Evolutionary conservation across 2,888 invertebrate species (phyloP), one percentile per base, ranked within the genome.

Genomic region (Zhuqinia jingwanae): DNA sequence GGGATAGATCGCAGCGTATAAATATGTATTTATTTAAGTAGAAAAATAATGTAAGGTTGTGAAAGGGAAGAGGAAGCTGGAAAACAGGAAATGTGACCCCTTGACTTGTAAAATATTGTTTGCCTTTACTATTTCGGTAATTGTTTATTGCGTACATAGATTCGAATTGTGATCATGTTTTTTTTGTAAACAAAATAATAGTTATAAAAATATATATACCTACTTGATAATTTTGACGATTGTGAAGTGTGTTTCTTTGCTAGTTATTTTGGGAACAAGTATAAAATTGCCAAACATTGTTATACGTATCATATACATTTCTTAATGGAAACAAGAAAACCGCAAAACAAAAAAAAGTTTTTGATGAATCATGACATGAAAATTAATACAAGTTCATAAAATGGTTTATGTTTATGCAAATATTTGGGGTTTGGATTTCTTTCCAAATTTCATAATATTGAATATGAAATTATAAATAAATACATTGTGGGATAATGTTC

Each of bases 51-150:
- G n/a, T n/a, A n/a, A n/a, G n/a, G 36, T 25, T 30, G 36, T 36
- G 70, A 22, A 58, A 53, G 36, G 53, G 22, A 56, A 68, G 17
- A 56, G 56, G 73, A 42, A 50, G 81, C 63, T 65, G 5, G 20
- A n/a, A n/a, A 36, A 53, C 76, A 83, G 76, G 76, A 76, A 75
- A 53, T 76, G 36, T 50, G 83, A 60, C 58, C 56, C n/a, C 47
- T 60, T 80, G 25, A 63, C 80, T 68, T 25, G 42, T 53, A 15
- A 36, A n/a, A 25, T 30, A 70, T 30, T 36, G 27, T 56, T 79
- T 77, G 45, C 58, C n/a, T 20, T 68, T 36, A 36, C 17, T 17
- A 36, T 13, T 13, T 17, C 8, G 45, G 45, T 68, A 22, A 17
- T 53, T 76, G 36, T 13, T 76, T 20, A 58, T 22, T n/a, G 58